phyloP scores from a whole-genome alignment of 2,888 invertebrate species.

The Amphipyra tragopoginis region DNA sequence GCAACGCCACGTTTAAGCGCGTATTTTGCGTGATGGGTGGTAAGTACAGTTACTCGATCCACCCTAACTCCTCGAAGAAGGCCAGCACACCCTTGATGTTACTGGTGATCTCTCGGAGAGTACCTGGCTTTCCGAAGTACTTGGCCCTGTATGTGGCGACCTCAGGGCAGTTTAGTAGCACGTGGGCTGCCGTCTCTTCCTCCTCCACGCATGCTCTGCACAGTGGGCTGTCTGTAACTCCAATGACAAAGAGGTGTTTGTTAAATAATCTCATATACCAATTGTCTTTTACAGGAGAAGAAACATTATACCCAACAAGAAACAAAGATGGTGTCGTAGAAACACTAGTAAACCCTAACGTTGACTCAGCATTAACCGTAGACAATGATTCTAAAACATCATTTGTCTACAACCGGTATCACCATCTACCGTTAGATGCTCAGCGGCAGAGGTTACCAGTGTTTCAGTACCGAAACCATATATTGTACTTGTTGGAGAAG shows the following conservation, averaged over 20 bases:
- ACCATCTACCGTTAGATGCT: constrained; percentile 94
- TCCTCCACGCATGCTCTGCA: background rate
- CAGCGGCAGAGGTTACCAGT: constrained; percentile 97
- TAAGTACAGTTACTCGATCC: too few relatives aligned
- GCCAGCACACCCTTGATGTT: too few relatives aligned
- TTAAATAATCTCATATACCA: background rate
- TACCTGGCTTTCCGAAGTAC: too few relatives aligned
- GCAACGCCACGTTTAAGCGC: too few relatives aligned
- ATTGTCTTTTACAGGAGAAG: constrained; percentile 63
- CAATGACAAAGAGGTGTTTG: too few relatives aligned
- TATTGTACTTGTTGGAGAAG: constrained; percentile 96
- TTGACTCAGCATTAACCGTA: constrained; percentile 79
- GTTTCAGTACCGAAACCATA: constrained; percentile 95
- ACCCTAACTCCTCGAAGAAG: too few relatives aligned
- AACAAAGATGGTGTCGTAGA: constrained; percentile 82
- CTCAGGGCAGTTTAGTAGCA: too few relatives aligned
- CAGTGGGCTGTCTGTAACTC: too few relatives aligned
- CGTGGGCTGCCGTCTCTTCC: too few relatives aligned
- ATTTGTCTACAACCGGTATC: constrained; percentile 96
- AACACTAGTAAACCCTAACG: constrained; percentile 79
- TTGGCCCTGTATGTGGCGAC: too few relatives aligned
- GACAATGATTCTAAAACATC: constrained; percentile 91
- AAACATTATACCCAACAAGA: constrained; percentile 77
- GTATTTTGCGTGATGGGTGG: too few relatives aligned
- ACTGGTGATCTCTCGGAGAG: too few relatives aligned